Base-by-base conservation (phyloP, 2,113 vertebrate genomes). In the Lophotis ruficrista region DNA sequence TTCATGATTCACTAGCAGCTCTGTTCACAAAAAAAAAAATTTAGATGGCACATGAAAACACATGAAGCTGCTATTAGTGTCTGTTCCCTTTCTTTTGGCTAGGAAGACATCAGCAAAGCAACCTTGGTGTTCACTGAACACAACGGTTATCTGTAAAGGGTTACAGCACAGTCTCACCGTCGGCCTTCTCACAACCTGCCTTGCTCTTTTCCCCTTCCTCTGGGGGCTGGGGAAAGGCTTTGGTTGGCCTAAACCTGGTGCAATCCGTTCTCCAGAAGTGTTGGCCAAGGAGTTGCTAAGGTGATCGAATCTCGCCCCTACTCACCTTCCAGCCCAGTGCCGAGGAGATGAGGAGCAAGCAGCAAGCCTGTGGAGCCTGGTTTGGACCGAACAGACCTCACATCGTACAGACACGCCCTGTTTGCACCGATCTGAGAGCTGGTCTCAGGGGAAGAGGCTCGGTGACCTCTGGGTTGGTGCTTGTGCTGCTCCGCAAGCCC, bases 331-430 rank as follows among this genome's bases (percentile, higher is more conserved):
- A 17, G 51, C 28, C 69, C 27, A 3, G 17, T 2, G 23, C 51
- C 12, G 38, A 38, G 2, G 7, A 50, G 21, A 20, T 12, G 41
- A 69, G 57, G 45, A 14, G 24, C 18, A 15, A n/a, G 10, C 18
- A 57, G 53, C 70, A 77, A 83, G 58, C 1, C 54, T 12, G 45
- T 62, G 27, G 85, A 9, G 54, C 3, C 35, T 35, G 61, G 41
- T 47, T 73, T 2, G 2, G 37, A 9, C 38, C 2, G 0, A 50
- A 31, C 19, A 43, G 54, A n/a, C 43, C 56, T 20, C 25, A 2
- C 24, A 9, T 1, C 0, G 3, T 19, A 33, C 21, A 43, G 61
- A 9, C 1, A 0, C 5, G 45, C 48, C 18, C 56, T 1, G 3
- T 50, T 9, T 3, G 82, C 2, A 1, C 14, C 18, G 4, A 1